Base-by-base conservation (phyloP, 2,113 vertebrate genomes). In the Callocephalon fimbriatum region DNA sequence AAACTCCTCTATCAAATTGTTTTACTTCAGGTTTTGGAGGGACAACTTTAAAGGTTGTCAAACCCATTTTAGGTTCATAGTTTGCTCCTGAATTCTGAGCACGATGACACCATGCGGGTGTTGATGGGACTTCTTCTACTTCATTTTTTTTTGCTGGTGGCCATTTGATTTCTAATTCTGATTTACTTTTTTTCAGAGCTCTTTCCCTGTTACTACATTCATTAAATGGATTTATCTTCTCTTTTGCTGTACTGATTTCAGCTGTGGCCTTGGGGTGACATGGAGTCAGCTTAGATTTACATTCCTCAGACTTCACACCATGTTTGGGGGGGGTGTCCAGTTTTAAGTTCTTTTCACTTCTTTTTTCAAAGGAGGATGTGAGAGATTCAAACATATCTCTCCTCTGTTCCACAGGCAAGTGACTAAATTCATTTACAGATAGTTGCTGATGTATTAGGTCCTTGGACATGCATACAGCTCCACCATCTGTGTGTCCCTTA, bases 11-110 rank as follows among this genome's bases (percentile, higher is more conserved):
- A 50, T 97, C 96, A 1, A 98, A 97, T 45, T 96, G 97, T 53
- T 86, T 96, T 73, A 98, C 89, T 70, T 98, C 94, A 1, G 99
- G 98, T 86, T 99, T 99, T 8, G 98, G 98, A 76, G 99, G 99
- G 42, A 99, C 95, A 59, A 99, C 98, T 58, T 99, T 99, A 93
- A 99, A 99, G 0, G 99, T 99, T 31, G 99, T 99, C 98, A 99
- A 97, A 53, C 99, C 99, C 23, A 98, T 97, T 83, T 98, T 99
- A 32, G 98, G 98, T 38, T 98, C 98, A 0, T 96, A 98, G 66
- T 70, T 98, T 40, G 98, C 96, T 51, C 97, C 98, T 86, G 97
- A 96, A 78, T 97, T 90, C 20, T 98, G 98, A 59, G 94, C 70
- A 84, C 88, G 94, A 27, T 88, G 95, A 66, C 42, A 92, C 97